These are phyloP conservation scores for Bombus soroeensis DNA, from an alignment of 1,140 invertebrate genomes.

Conservation along the genomic window DNA sequence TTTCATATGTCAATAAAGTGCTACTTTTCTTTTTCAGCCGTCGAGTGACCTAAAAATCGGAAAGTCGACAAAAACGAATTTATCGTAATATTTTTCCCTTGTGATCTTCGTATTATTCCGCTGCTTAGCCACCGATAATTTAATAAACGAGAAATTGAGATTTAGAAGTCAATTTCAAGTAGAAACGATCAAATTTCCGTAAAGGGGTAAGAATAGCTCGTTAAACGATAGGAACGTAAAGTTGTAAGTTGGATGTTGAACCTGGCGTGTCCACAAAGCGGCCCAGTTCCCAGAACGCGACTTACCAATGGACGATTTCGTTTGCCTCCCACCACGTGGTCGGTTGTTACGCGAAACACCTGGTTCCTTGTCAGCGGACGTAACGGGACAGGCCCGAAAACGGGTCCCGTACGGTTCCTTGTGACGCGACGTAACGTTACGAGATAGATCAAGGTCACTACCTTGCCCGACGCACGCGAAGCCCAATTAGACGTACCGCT, in stretches of 20 bases:
- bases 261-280: neutral
- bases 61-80: no score
- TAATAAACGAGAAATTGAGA: no score
- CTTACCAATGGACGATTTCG: neutral
- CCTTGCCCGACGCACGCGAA: slow-evolving; percentile 19
- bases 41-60: no score
- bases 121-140: no score
- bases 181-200: no score
- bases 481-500: slow-evolving; percentile 19
- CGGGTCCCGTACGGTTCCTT: slow-evolving; percentile 61
- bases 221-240: neutral
- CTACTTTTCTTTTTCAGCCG: no score
- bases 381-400: slow-evolving; percentile 65
- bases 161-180: no score
- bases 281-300: neutral
- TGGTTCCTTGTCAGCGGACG: slow-evolving; percentile 53
- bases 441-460: slow-evolving; percentile 73
- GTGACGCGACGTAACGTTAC: slow-evolving; percentile 44
- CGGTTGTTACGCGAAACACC: slow-evolving; percentile 42
- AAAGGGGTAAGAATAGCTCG: no score
- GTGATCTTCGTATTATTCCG: no score
- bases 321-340: neutral
- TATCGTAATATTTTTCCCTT: no score
- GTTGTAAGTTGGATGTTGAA: neutral
- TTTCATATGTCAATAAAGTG: no score